These are phyloP conservation scores for Pachliopta kotzebuea DNA, from an alignment of 2,888 invertebrate genomes.

Conservation along the genomic window DNA sequence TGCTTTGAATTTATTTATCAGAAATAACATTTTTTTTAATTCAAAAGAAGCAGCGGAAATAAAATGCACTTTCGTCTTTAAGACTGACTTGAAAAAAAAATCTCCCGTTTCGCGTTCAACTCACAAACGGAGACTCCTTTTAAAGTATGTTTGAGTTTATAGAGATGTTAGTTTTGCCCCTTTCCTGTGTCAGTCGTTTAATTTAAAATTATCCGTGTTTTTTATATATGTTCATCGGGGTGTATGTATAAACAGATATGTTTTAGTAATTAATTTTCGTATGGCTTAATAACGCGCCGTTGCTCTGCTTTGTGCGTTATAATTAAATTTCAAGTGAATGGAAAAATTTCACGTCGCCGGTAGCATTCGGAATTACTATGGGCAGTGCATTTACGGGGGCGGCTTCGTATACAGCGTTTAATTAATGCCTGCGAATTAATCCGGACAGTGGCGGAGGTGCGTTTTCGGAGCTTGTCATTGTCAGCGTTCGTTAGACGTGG, in stretches of 20 bases:
- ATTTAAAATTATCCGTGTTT: neutral
- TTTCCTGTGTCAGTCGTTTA: neutral
- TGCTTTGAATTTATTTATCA: constrained; percentile 10
- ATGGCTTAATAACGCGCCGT: constrained; percentile 1
- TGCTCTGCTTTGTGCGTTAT: neutral
- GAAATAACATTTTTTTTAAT: constrained; percentile 6
- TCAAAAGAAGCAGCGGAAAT: constrained; percentile 15
- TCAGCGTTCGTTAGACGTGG: constrained; percentile 41
- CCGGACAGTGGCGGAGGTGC: constrained; percentile 41
- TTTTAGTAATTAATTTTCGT: constrained; percentile 4
- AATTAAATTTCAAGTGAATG: constrained; percentile 28
- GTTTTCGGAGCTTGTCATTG: constrained; percentile 49
- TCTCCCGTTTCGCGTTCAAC: constrained; percentile 16
- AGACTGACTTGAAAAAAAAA: constrained; percentile 18
- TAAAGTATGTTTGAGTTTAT: constrained; percentile 18
- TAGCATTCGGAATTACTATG: constrained; percentile 37
- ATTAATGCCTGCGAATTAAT: constrained; percentile 53
- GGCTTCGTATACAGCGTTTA: constrained; percentile 43
- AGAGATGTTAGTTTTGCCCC: constrained; percentile 5
- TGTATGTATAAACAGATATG: neutral
- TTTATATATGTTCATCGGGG: neutral
- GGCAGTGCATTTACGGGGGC: constrained; percentile 37
- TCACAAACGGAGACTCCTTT: constrained; percentile 19
- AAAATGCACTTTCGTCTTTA: constrained; percentile 20
- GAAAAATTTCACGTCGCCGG: constrained; percentile 24